Conservation (phyloP, 2,113 vertebrate genomes). For the Athene cunicularia region DNA sequence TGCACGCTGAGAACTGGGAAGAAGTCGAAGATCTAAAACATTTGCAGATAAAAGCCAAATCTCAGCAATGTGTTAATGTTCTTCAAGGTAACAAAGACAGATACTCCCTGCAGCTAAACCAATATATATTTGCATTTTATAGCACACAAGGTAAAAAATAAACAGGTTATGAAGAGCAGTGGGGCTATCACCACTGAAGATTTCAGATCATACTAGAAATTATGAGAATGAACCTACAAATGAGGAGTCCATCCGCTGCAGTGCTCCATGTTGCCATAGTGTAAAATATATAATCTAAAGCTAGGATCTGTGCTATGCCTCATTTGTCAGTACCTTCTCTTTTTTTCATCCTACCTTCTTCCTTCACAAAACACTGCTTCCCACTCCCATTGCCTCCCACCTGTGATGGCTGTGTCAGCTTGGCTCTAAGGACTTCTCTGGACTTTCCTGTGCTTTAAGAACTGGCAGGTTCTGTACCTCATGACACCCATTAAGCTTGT, state of each 20-base stretch:
- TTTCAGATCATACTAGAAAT: neutral
- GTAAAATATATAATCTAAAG: neutral
- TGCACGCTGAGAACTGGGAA: neutral
- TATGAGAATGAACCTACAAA: neutral
- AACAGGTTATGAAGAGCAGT: neutral
- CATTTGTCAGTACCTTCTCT: neutral
- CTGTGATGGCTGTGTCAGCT: neutral
- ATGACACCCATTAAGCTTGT: neutral
- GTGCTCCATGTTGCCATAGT: neutral
- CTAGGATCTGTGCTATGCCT: neutral
- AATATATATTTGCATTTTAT: neutral
- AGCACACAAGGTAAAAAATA: neutral
- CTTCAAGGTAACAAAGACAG: neutral
- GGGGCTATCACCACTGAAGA: neutral
- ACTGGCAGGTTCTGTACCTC: neutral
- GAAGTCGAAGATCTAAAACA: neutral
- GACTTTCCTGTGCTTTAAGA: neutral
- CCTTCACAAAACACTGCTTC: neutral
- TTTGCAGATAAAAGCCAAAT: slow-evolving; percentile 5
- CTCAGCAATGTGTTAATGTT: neutral
- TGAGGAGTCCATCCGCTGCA: neutral
- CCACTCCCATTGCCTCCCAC: neutral
- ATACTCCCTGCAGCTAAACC: neutral
- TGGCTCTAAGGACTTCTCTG: accelerated
- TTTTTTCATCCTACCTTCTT: neutral